Evolutionary conservation across 2,113 vertebrate genomes (phyloP), one percentile per base, ranked within the genome.

Genomic region (Alaudala cheleensis): DNA sequence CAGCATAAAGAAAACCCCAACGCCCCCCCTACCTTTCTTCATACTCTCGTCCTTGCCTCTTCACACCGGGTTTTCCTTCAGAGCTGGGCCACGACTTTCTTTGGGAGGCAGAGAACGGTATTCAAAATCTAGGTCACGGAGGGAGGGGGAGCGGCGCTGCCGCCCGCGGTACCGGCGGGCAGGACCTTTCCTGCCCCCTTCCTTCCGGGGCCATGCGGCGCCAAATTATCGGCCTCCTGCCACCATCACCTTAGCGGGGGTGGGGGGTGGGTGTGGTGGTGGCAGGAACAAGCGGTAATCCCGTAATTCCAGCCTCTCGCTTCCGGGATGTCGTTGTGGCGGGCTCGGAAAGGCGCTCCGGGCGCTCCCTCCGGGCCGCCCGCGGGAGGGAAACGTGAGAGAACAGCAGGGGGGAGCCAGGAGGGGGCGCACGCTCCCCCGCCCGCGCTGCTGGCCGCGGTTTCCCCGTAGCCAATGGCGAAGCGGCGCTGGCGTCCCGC

Each of bases 51-150:
- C 29, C 54, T 53, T 60, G 23, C 66, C 71, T 47, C 57, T 45
- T 66, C 33, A 39, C 10, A 14, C 25, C 8, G 14, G 4, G 6
- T 74, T 37, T 82, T 37, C 42, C 34, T 29, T 44, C 47, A 13
- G 64, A 73, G 81, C 77, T 34, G 87, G 44, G 77, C 78, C 71
- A 26, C 61, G 66, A 72, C 69, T 84, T 81, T 78, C 56, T 28
- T 11, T 11, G 65, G 33, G 20, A 70, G 50, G 20, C 79, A 45
- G 51, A 24, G 33, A 44, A 5, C 45, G 39, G 47, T 65, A 13
- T 69, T 37, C 69, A 33, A 81, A 92, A 97, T 96, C 67, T 94
- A 53, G 93, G 85, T 91, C 81, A 74, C 8, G 25, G 60, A 7
- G 78, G 85, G 83, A 50, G 81, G 71, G 47, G 18, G 74, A n/a